Evolutionary conservation across 2,888 invertebrate genomes (phyloP), one percentile per base, ranked within the genome.

Genomic region (Leptopilina myrica): DNA sequence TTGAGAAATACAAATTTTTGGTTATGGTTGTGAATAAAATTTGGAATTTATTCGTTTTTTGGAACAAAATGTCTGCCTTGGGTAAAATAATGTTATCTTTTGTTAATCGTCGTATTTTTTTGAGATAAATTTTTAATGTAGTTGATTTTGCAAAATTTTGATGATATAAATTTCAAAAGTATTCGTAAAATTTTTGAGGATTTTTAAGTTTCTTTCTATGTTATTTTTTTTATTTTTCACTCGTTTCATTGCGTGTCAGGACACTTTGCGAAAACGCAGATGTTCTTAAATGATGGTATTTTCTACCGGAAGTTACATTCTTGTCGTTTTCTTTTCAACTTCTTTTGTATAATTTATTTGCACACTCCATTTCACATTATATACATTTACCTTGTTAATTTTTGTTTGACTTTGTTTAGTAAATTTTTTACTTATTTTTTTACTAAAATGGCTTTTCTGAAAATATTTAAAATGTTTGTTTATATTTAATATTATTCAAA

Each of bases 1-100:
- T 53, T 49, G 26, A 9, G 69, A 73, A 49, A 53, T 20, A 53
- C 14, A 73, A 73, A 73, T 73, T 73, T 12, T 73, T 12, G 7
- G 43, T 20, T 26, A 26, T 73, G 26, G 33, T 33, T 33, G 33
- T 33, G 3, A 33, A 33, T 33, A 33, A 33, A 33, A 33, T 33
- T 33, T 33, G 3, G 33, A 33, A 33, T 33, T 4, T 56, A 73
- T 73, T 73, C n/a, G 12, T 33, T 14, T 43, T 5, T 43, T 9
- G 1, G 11, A 49, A 46, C 7, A 49, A 49, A 49, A 49, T 9
- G 49, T 43, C 7, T 7, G 7, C 43, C 43, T 5, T 49, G 11
- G 11, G 49, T 1, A 0, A 49, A 49, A 49, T 49, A 49, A 49
- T 49, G 7, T 43, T 43, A 43, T 43, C 43, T 43, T 43, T 43